Evolutionary conservation across 2,797 vertebrate species (phyloP).

Genomic region (Apogon talboti): DNA sequence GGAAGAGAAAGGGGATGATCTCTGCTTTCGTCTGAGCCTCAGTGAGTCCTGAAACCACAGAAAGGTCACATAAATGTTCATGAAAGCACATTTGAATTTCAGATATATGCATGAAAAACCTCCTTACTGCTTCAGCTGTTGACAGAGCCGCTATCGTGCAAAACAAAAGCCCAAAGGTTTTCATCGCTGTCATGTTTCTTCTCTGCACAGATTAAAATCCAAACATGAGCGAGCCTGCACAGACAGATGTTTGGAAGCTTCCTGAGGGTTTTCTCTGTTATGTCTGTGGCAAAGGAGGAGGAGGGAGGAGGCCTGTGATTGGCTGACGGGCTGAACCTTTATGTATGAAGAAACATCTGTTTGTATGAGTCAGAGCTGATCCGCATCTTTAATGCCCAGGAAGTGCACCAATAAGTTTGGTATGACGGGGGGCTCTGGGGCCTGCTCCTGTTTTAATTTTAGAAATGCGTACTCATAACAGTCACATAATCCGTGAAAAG

Average conservation of each 20-base stretch:
- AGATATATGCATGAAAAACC: rapidly evolving
- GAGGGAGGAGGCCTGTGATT: constrained; percentile 36
- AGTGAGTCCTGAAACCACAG: constrained; percentile 32
- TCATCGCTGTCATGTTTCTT: background rate
- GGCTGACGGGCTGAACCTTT: constrained; percentile 34
- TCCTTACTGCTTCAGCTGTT: constrained; percentile 33
- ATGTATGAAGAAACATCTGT: constrained; percentile 39
- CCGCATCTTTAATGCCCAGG: background rate
- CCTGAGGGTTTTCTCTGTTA: constrained; percentile 28
- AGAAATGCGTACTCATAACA: too few relatives aligned
- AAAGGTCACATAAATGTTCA: background rate
- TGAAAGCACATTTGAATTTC: background rate
- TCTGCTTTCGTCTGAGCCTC: background rate
- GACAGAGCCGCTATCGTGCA: constrained; percentile 27
- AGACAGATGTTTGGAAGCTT: background rate
- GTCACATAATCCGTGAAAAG: too few relatives aligned
- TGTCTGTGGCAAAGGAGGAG: constrained; percentile 12
- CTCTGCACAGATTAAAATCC: background rate
- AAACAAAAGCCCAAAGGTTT: background rate
- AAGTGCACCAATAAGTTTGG: background rate
- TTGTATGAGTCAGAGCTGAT: constrained; percentile 46
- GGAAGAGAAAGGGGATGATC: background rate
- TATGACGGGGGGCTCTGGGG: background rate
- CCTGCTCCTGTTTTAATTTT: constrained; percentile 31
- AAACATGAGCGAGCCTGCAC: constrained; percentile 24